Evolutionary conservation across 2,797 vertebrate species (phyloP).

Genomic region (Rhinichthys osculus): DNA sequence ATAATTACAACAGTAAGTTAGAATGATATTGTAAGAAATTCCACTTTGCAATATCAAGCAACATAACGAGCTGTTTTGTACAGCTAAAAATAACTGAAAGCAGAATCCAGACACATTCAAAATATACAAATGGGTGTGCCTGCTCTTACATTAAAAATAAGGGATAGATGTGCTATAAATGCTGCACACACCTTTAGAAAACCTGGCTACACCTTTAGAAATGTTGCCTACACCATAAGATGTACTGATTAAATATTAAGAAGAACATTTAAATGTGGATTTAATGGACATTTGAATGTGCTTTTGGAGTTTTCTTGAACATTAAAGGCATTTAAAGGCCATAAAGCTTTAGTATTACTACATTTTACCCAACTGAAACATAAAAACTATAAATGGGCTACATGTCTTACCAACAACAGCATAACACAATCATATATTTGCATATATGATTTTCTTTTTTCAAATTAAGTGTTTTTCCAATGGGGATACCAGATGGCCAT

Average conservation of each 20-base stretch:
- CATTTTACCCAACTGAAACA: neutral
- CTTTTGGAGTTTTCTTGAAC: neutral
- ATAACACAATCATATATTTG: conserved; percentile 52
- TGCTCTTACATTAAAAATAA: neutral
- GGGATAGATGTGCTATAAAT: neutral
- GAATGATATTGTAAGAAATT: too few relatives aligned
- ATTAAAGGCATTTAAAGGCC: neutral
- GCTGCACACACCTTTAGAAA: neutral
- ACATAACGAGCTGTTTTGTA: too few relatives aligned
- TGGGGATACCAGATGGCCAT: conserved; percentile 45
- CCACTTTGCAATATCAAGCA: too few relatives aligned
- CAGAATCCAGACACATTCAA: too few relatives aligned
- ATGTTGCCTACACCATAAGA: neutral
- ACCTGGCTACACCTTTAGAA: neutral
- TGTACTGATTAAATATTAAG: neutral
- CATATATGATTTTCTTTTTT: conserved; percentile 45
- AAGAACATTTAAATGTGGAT: neutral
- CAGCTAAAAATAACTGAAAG: too few relatives aligned
- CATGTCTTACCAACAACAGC: conserved; percentile 13
- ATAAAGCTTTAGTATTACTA: neutral
- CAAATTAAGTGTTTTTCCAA: neutral
- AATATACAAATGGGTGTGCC: too few relatives aligned
- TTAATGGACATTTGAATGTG: neutral
- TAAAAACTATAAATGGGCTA: conserved; percentile 5
- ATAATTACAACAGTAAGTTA: too few relatives aligned